Evolutionary conservation across 1,140 invertebrate species (phyloP).

Genomic region (Trialeurodes vaporariorum): DNA sequence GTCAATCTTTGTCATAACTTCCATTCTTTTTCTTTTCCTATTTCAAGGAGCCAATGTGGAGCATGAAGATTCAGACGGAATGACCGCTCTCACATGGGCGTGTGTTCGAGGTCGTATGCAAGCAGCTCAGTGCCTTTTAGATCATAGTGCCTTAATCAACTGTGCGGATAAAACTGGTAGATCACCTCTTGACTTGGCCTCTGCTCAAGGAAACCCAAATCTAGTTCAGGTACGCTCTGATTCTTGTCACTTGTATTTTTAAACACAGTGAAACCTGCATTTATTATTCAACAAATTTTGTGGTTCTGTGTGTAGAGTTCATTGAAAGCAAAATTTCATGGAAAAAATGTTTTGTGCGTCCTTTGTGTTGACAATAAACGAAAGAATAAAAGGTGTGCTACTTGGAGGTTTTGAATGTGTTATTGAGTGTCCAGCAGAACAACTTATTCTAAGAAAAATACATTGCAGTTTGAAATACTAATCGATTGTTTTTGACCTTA

Average conservation of each 20-base stretch:
- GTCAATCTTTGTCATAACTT: no score
- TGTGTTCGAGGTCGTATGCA: slow-evolving; percentile 71
- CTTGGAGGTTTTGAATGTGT: no score
- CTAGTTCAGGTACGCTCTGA: slow-evolving; percentile 28
- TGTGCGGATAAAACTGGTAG: slow-evolving; percentile 71
- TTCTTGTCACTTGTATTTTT: slow-evolving; percentile 2
- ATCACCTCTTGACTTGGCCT: slow-evolving; percentile 80
- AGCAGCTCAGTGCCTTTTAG: slow-evolving; percentile 64
- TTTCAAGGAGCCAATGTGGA: slow-evolving; percentile 58
- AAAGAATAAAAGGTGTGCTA: no score
- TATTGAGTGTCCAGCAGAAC: no score
- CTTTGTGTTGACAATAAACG: background rate
- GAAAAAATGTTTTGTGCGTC: no score
- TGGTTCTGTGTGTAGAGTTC: background rate
- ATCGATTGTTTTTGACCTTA: no score
- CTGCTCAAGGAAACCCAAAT: slow-evolving; percentile 60
- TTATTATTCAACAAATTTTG: slow-evolving; percentile 10
- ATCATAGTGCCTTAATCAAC: slow-evolving; percentile 68
- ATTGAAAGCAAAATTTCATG: background rate
- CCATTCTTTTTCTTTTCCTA: background rate
- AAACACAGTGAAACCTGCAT: background rate
- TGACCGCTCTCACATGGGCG: slow-evolving; percentile 83
- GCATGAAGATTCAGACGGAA: slow-evolving; percentile 70
- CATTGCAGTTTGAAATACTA: no score
- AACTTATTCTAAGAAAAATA: no score